Base-by-base conservation (phyloP, 1,140 invertebrate species). In the Hycleus cichorii region DNA sequence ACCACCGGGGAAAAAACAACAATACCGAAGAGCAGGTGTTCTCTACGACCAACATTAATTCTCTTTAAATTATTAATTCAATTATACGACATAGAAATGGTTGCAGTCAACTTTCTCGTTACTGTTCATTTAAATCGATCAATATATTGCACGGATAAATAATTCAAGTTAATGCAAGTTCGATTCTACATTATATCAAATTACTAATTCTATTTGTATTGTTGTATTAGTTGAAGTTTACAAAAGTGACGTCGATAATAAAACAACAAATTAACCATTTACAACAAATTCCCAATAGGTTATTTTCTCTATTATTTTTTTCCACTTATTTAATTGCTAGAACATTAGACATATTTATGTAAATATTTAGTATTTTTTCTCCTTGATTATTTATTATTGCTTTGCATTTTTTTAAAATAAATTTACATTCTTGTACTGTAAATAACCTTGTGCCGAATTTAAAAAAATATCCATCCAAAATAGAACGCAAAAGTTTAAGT, bases 111-210 rank as follows among this genome's bases (percentile, higher is more conserved):
- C 4, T 32, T 32, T 18, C 18, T 18, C 18, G 18, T 18, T 18
- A 18, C 2, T 32, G 32, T 5, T 5, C 7, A 32, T 32, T 32
- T 32, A 32, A 32, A 32, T 7, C 32, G 32, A 32, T 32, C 32
- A 32, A 43, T 59, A 49, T 54, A 59, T 59, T 59, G 58, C 58
- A 54, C 58, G 58, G 54, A 59, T 59, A 45, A 59, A 59, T 59
- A 52, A 59, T 59, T 59, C 46, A 59, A 46, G 51, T 49, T 59
- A 59, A 59, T 59, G 51, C 58, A 59, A 54, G 58, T 59, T 59
- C 58, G 58, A 59, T 59, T 59, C 49, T 49, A 59, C 47, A 50
- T 50, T 53, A 59, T 25, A 39, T n/a, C 39, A 44, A 49, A 59
- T 59, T 55, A 59, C 44, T 53, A 46, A 53, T 53, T 53, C 42